phyloP scores from a whole-genome alignment of 2,888 invertebrate species.

The Oxycera nigricornis region DNA sequence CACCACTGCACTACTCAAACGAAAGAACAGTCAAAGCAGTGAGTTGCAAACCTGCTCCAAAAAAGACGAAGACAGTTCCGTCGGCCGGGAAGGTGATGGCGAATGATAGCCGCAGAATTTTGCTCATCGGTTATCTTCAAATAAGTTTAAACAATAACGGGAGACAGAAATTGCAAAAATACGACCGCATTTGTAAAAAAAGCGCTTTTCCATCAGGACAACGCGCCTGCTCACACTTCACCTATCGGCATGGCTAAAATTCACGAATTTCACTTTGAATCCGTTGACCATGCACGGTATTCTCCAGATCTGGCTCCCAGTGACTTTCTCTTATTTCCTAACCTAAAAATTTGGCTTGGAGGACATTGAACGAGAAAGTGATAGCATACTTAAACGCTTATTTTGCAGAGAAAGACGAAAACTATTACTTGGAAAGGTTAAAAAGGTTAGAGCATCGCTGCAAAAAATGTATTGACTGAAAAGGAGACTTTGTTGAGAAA shows the following conservation, averaged over 20 bases:
- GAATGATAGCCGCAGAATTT: background rate
- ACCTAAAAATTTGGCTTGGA: background rate
- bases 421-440: background rate
- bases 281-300: background rate
- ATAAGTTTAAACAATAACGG: background rate
- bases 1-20: background rate
- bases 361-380: background rate
- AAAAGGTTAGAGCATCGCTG: background rate
- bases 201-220: too few relatives aligned
- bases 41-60: background rate
- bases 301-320: background rate
- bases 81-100: background rate
- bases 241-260: background rate
- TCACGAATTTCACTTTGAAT: background rate
- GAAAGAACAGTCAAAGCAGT: background rate
- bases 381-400: background rate
- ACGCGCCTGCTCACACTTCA: background rate
- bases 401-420: background rate
- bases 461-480: background rate
- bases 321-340: background rate
- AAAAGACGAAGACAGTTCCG: background rate
- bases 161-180: background rate
- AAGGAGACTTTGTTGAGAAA: background rate
- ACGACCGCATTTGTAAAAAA: background rate
- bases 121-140: background rate